Evolutionary conservation across 1,140 invertebrate species (phyloP).

Genomic region (Neodiprion pinetum): DNA sequence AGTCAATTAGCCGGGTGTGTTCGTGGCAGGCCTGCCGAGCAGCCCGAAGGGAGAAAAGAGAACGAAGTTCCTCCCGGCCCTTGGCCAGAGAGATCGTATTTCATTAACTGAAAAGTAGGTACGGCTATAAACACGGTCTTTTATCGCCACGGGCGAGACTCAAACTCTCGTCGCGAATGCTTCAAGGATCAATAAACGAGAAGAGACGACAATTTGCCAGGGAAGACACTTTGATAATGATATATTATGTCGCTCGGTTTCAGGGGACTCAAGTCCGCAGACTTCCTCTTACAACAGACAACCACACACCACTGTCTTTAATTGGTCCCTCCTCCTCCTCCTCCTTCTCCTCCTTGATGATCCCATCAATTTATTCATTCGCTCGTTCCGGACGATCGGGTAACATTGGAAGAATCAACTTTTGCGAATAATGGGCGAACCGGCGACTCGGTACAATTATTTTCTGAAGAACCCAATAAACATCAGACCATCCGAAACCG

Average conservation of each 20-base stretch:
- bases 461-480: no score
- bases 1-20: slow-evolving; percentile 22
- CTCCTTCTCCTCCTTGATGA: not conserved
- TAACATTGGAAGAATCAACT: no score
- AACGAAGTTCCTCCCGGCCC: slow-evolving; percentile 13
- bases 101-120: slow-evolving; percentile 30
- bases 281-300: no score
- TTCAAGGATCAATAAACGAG: not conserved
- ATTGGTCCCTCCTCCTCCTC: not conserved
- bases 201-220: not conserved
- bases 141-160: slow-evolving; percentile 13
- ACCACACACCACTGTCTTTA: no score
- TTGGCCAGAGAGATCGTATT: slow-evolving; percentile 28
- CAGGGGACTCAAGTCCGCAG: no score
- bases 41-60: slow-evolving; percentile 1
- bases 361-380: not conserved
- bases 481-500: no score
- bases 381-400: no score
- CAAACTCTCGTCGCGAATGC: not conserved
- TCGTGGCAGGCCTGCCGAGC: slow-evolving; percentile 1
- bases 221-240: not conserved
- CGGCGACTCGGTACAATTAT: no score
- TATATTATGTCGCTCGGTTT: no score
- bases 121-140: slow-evolving; percentile 26
- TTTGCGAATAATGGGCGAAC: no score